These are phyloP conservation scores for Ginglymostoma cirratum DNA, from an alignment of 2,113 vertebrate species.

Conservation along the genomic window DNA sequence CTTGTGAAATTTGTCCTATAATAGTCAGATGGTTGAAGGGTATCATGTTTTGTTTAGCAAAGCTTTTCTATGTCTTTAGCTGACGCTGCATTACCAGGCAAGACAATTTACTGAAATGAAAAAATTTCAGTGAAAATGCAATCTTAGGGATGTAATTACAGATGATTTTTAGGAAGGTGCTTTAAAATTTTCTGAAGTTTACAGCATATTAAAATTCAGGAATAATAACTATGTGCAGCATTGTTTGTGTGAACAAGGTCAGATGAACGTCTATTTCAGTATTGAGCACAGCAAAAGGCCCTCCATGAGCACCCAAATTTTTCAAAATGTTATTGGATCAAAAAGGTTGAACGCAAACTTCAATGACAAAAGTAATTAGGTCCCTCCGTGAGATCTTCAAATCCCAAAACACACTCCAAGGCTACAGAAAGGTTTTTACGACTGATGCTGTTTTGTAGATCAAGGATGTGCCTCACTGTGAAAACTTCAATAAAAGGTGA, in stretches of 20 bases:
- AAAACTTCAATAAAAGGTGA: not conserved
- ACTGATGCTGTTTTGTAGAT: not conserved
- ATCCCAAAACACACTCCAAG: constrained; percentile 6
- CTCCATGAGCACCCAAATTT: not conserved
- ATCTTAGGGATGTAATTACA: constrained; percentile 31
- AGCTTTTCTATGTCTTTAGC: constrained; percentile 23
- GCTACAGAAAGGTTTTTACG: not conserved
- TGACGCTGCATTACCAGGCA: constrained; percentile 18
- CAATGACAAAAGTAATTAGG: constrained; percentile 1
- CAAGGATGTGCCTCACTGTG: not conserved
- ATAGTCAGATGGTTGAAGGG: not conserved
- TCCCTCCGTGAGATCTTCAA: not conserved
- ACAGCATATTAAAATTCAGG: not conserved
- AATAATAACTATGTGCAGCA: not conserved
- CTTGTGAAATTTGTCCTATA: not conserved
- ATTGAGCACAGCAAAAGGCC: not conserved
- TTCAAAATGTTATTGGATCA: constrained; percentile 15
- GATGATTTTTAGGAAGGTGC: not conserved
- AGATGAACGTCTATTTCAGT: constrained; percentile 10
- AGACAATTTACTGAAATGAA: constrained; percentile 24
- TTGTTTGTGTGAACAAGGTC: constrained; percentile 25
- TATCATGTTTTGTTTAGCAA: constrained; percentile 21
- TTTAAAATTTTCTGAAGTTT: not conserved
- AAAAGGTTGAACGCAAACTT: constrained; percentile 13
- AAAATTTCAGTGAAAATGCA: constrained; percentile 21